Base-by-base conservation (phyloP, 2,888 invertebrate genomes). In the Eupeodes luniger region DNA sequence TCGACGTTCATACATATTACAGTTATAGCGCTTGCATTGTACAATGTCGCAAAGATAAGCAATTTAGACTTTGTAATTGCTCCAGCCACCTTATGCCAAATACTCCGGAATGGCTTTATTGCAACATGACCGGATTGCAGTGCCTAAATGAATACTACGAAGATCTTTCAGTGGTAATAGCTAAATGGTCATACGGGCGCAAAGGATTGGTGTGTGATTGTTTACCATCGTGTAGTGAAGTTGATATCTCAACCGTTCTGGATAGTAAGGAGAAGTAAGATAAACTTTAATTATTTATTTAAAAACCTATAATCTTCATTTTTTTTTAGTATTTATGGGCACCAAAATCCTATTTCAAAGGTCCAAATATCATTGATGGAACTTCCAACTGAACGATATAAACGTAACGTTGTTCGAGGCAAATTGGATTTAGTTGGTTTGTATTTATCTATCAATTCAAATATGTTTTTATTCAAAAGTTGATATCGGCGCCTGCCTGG, bases 21-120 rank as follows among this genome's bases (percentile, higher is more conserved):
- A 96, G 96, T 62, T 96, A 96, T 91, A 96, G 96, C 90, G 95
- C 96, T 0, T 97, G 97, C 91, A 95, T 95, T 0, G 95, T 96
- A 0, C 95, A 96, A 80, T 96, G 96, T 90, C 94, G 96, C 64
- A 96, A 96, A 92, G 93, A 94, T 84, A 95, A 95, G 0, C 96
- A 96, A 91, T 90, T 95, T 34, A 92, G 94, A 19, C 90, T 94
- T 5, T 96, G 96, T 91, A 94, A 95, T 69, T 96, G 96, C 92
- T 95, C 95, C 57, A 96, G 96, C 90, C 96, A 96, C 91, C 94
- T 96, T 67, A 96, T 96, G 93, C 95, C 96, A 0, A 95, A 95
- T 84, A 94, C 96, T 5, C 92, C 92, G 0, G 91, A 90, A 51
- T 90, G 90, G 90, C 79, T 94, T 94, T 94, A 94, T 53, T 97